Conservation (phyloP, 2,797 vertebrate species). For the Rhynchotus rufescens region DNA sequence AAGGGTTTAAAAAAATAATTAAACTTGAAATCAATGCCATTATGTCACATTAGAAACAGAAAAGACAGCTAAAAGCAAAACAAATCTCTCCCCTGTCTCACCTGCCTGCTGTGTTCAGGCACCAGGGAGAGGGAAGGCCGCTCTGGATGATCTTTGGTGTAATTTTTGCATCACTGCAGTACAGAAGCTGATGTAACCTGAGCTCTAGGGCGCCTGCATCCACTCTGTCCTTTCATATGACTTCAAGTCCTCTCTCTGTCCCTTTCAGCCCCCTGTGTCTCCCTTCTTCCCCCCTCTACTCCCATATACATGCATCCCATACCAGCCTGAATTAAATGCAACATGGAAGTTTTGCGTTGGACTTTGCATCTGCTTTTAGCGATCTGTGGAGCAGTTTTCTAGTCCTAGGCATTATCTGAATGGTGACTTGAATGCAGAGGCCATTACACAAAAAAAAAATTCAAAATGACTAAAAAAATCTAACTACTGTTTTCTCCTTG, state of each 20-base stretch:
- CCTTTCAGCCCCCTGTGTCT: neutral
- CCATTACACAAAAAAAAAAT: neutral
- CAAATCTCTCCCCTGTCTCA: neutral
- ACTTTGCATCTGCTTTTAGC: neutral
- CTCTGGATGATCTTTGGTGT: neutral
- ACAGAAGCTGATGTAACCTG: neutral
- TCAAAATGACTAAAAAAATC: neutral
- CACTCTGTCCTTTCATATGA: neutral
- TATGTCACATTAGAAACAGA: neutral
- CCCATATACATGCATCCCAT: neutral
- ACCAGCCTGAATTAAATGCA: neutral
- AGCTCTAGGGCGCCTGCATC: neutral
- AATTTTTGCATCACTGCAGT: neutral
- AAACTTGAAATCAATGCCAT: neutral
- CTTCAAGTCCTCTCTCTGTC: neutral
- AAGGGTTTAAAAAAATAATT: neutral
- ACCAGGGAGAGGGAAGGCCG: neutral
- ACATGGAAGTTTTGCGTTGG: constrained; percentile 8
- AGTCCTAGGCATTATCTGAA: neutral
- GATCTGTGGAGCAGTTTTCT: constrained; percentile 12
- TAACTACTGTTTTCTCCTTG: neutral
- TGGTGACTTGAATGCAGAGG: neutral
- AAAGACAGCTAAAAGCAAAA: neutral
- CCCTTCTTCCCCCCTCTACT: neutral
- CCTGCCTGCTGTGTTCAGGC: neutral